These are phyloP conservation scores for Champsocephalus esox DNA, from an alignment of 2,797 vertebrate genomes.

Conservation along the genomic window DNA sequence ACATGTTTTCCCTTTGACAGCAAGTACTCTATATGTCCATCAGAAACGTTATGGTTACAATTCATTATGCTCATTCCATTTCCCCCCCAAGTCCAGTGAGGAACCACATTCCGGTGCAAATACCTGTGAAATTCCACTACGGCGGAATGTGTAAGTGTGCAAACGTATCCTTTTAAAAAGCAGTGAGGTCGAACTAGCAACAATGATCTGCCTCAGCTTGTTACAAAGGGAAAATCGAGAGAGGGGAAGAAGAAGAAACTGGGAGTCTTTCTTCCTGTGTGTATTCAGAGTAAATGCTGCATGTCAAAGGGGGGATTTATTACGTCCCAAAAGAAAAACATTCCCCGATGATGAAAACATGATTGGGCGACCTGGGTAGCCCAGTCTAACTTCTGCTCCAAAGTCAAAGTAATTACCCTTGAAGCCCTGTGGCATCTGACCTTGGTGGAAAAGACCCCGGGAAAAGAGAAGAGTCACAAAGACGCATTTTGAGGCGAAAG, in stretches of 20 bases:
- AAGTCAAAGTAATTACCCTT: conserved; percentile 79
- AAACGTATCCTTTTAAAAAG: conserved; percentile 77
- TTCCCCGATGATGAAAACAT: conserved; percentile 79
- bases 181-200: conserved; percentile 70
- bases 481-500: conserved; percentile 65
- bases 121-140: conserved; percentile 71
- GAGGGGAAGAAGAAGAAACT: conserved; percentile 44
- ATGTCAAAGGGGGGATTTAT: conserved; percentile 83
- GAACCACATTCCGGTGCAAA: conserved; percentile 75
- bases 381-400: conserved; percentile 68
- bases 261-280: conserved; percentile 76
- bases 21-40: neutral
- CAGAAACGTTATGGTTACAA: conserved; percentile 38
- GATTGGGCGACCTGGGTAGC: conserved; percentile 75
- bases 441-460: conserved; percentile 55
- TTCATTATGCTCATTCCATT: conserved; percentile 43
- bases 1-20: no score
- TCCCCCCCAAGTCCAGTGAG: conserved; percentile 55
- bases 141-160: conserved; percentile 76
- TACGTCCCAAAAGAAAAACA: conserved; percentile 78
- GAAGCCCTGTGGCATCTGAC: conserved; percentile 66
- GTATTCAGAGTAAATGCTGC: conserved; percentile 84
- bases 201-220: conserved; percentile 86
- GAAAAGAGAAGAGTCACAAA: conserved; percentile 60
- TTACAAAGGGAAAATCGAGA: conserved; percentile 77